Conservation (phyloP, 2,888 invertebrate species). For the Eristalis arbustorum region DNA sequence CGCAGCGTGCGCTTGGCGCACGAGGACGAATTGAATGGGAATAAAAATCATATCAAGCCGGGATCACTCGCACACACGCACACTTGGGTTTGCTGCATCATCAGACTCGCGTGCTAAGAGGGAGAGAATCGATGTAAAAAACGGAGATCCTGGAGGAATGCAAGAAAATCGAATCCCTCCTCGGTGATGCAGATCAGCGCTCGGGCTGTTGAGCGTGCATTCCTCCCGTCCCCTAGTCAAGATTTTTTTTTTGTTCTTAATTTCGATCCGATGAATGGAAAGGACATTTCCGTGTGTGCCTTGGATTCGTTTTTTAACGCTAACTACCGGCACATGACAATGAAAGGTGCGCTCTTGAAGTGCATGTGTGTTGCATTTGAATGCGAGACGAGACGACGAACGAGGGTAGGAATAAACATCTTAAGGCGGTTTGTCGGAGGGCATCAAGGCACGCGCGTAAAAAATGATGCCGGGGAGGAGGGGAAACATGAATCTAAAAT, state of each 20-base stretch:
- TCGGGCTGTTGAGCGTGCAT: neutral
- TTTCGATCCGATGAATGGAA: constrained; percentile 21
- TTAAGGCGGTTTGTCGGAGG: constrained; percentile 41
- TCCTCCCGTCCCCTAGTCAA: neutral
- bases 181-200: constrained; percentile 3
- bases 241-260: constrained; percentile 27
- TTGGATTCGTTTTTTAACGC: constrained; percentile 21
- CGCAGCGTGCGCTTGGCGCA: constrained; percentile 70
- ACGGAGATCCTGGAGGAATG: constrained; percentile 7
- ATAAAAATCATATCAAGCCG: constrained; percentile 53
- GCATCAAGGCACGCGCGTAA: constrained; percentile 54
- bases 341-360: constrained; percentile 44
- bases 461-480: constrained; percentile 3
- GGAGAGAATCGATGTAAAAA: neutral
- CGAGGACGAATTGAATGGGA: constrained; percentile 56
- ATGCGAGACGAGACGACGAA: constrained; percentile 29
- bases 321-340: constrained; percentile 65
- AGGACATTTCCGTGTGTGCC: neutral
- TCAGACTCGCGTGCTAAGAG: constrained; percentile 48
- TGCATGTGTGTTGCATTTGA: constrained; percentile 45
- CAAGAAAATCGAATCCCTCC: constrained; percentile 15
- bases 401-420: constrained; percentile 49
- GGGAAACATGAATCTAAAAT: neutral
- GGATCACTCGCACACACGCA: constrained; percentile 35
- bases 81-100: constrained; percentile 8